A percentile compares a stretch with the other conserved stretches of the same genome.
Evolutionary conservation across 2,113 vertebrate species (phyloP).

Genomic region (Etheostoma spectabile): DNA sequence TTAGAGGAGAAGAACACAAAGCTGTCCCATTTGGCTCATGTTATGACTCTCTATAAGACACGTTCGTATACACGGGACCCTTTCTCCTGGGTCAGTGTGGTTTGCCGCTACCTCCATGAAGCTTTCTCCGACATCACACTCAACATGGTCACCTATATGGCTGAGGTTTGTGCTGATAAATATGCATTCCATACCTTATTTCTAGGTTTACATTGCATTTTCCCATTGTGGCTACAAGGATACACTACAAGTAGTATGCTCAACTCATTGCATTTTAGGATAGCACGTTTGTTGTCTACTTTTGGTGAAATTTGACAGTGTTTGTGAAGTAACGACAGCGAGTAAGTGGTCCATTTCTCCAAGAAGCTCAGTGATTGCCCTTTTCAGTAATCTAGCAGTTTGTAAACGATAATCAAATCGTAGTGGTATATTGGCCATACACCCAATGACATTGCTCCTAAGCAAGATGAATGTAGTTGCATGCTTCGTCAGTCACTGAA

Average conservation of each 20-base stretch:
- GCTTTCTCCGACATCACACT: slow-evolving; percentile 94
- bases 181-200: background rate
- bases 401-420: too few species aligned
- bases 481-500: background rate
- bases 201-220: background rate
- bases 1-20: slow-evolving; percentile 96
- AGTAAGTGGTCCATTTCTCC: background rate
- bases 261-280: too few species aligned
- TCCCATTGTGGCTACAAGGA: background rate
- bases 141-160: slow-evolving; percentile 96
- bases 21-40: slow-evolving; percentile 95
- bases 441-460: background rate
- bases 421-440: background rate
- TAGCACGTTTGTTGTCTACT: background rate
- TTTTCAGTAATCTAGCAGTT: too few species aligned
- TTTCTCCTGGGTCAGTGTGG: slow-evolving; percentile 96
- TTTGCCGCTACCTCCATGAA: slow-evolving; percentile 98
- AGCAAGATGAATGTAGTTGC: background rate
- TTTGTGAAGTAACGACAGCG: background rate
- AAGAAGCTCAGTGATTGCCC: too few species aligned
- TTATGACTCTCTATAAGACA: slow-evolving; percentile 98
- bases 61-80: slow-evolving; percentile 97
- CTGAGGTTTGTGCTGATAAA: slow-evolving; percentile 86
- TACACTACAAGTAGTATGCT: background rate
- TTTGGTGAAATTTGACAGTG: background rate